These are phyloP conservation scores for Mythimna vitellina DNA, from an alignment of 2,888 invertebrate species.

Conservation along the genomic window DNA sequence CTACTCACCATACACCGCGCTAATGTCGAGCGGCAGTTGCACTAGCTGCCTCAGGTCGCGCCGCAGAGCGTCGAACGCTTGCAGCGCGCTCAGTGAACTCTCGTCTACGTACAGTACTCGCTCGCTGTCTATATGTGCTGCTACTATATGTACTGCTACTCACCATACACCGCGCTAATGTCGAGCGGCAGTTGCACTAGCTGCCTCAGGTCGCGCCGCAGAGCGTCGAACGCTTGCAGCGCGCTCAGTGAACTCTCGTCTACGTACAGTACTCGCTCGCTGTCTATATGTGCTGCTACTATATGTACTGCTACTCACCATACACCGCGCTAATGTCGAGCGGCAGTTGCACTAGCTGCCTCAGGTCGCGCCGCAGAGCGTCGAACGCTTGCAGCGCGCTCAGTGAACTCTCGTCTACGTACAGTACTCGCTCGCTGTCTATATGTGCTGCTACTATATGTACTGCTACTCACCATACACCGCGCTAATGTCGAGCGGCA, in stretches of 20 bases:
- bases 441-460: not conserved
- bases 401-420: conserved; percentile 93
- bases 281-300: not conserved
- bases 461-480: conserved; percentile 91
- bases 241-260: conserved; percentile 92
- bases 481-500: conserved; percentile 95
- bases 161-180: conserved; percentile 95
- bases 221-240: conserved; percentile 92
- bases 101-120: conserved; percentile 92
- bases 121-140: not conserved
- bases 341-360: conserved; percentile 93
- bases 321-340: conserved; percentile 95
- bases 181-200: conserved; percentile 94
- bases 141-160: conserved; percentile 25
- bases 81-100: conserved; percentile 88
- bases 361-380: conserved; percentile 92
- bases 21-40: conserved; percentile 95
- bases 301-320: conserved; percentile 82
- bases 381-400: conserved; percentile 92
- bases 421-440: conserved; percentile 27
- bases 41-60: conserved; percentile 92
- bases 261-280: conserved; percentile 78
- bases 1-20: conserved; percentile 93
- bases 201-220: conserved; percentile 93
- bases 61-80: conserved; percentile 93